Evolutionary conservation across 2,113 vertebrate species (phyloP).

Genomic region (Lota lota): DNA sequence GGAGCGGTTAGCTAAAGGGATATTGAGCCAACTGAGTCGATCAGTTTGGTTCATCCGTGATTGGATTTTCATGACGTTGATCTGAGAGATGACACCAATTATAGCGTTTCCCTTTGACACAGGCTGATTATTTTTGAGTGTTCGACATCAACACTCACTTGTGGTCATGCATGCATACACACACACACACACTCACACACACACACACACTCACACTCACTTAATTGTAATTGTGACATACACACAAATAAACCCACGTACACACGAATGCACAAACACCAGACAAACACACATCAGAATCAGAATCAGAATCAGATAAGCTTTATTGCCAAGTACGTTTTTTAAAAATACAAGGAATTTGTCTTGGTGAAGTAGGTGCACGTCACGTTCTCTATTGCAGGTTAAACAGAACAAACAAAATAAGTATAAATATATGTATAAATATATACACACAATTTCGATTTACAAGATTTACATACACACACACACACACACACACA

Average conservation of each 20-base stretch:
- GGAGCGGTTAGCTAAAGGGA: constrained; percentile 36
- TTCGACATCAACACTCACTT: constrained; percentile 12
- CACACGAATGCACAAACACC: constrained; percentile 2
- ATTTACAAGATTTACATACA: too few relatives aligned
- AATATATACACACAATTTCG: too few relatives aligned
- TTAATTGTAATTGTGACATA: too few relatives aligned
- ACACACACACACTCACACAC: not conserved
- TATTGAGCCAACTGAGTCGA: constrained; percentile 49
- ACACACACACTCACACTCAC: not conserved
- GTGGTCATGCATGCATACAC: not conserved
- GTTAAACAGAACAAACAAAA: too few relatives aligned
- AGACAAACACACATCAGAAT: too few relatives aligned
- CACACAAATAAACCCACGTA: not conserved
- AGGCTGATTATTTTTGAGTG: constrained; percentile 14
- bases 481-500: not conserved
- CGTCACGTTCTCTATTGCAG: too few relatives aligned
- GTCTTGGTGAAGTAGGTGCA: too few relatives aligned
- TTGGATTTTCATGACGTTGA: constrained; percentile 59
- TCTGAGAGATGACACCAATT: constrained; percentile 57
- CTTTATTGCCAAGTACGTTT: too few relatives aligned
- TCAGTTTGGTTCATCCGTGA: constrained; percentile 42
- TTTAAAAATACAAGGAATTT: too few relatives aligned
- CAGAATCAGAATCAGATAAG: too few relatives aligned
- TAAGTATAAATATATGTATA: too few relatives aligned
- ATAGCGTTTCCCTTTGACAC: constrained; percentile 43